Evolutionary conservation across 1,140 invertebrate species (phyloP), one percentile per base, ranked within the genome.

Genomic region (Tigriopus japonicus): DNA sequence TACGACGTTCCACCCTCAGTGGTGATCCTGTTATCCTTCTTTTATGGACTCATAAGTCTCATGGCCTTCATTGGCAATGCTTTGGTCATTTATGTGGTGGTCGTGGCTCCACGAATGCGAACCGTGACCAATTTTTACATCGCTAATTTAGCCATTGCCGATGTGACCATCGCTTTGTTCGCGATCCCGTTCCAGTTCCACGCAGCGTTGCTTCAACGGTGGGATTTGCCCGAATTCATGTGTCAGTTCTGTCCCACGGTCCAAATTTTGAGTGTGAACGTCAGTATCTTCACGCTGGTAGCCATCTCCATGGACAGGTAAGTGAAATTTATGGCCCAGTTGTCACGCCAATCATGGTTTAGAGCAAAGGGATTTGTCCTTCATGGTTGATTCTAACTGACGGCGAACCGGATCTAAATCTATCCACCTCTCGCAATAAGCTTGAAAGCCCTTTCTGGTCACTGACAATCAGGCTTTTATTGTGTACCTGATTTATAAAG

Each of bases 171-270:
- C 68, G 83, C 81, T 62, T 70, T 85, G 42, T 85, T 86, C 66
- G 78, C 80, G 49, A 82, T 85, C 70, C 84, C 84, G 52, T 88
- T 89, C 73, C 84, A 66, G 79, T 88, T 87, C 69, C 85, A 87
- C 75, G 84, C 85, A 1, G 85, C 85, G 1, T 68, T 87, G 14
- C 73, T 86, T 1, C 85, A 87, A 69, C 70, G 81, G 63, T 88
- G 86, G 86, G 79, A 85, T 62, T 71, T 87, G n/a, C 84, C 85
- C 0, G 69, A 81, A 64, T 85, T 87, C 68, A 84, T 87, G 82
- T 88, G 86, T 68, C 75, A 81, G 0, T 81, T 87, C 66, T 86
- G 84, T 64, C 85, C 85, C 0, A 87, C 86, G 69, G 80, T 87
- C 0, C 83, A 86, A 71, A 71, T 72, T 56, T 54, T 86, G 1